Evolutionary conservation across 92 coral and sea anemone genomes (phyloP).

Genomic region (Parazoanthus darwini): DNA sequence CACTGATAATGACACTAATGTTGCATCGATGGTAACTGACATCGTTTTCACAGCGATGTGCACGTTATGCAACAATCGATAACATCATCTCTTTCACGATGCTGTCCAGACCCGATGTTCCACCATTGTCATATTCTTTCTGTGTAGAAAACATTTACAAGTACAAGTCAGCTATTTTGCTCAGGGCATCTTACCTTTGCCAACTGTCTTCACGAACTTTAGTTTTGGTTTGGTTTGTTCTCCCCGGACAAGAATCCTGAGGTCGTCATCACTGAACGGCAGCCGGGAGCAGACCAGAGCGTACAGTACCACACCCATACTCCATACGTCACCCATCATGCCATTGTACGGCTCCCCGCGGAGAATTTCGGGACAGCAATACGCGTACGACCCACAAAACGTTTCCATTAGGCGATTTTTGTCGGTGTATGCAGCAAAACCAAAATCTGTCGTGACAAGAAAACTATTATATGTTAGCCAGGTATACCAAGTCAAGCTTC

Average conservation of each 20-base stretch:
- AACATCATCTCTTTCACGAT: no score
- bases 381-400: constrained; percentile 83
- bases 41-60: neutral
- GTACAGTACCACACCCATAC: constrained; percentile 87
- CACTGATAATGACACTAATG: no score
- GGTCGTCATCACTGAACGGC: constrained; percentile 73
- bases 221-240: constrained; percentile 53
- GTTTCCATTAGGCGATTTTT: constrained; percentile 61
- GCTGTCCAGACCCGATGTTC: no score
- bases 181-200: constrained; percentile 60
- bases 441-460: constrained; percentile 60
- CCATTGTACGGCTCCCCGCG: constrained; percentile 79
- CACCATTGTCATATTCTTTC: no score
- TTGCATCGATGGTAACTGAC: no score
- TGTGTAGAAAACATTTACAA: neutral
- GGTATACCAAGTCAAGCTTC: neutral
- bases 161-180: neutral
- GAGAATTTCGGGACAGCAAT: constrained; percentile 85
- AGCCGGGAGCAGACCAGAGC: constrained; percentile 74
- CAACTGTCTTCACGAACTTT: constrained; percentile 76
- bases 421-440: constrained; percentile 73
- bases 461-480: neutral
- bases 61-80: no score
- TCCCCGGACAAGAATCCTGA: constrained; percentile 50
- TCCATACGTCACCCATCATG: constrained; percentile 82